Evolutionary conservation across 2,797 vertebrate genomes (phyloP), one percentile per base, ranked within the genome.

Genomic region (Bryconaethiops microstoma): DNA sequence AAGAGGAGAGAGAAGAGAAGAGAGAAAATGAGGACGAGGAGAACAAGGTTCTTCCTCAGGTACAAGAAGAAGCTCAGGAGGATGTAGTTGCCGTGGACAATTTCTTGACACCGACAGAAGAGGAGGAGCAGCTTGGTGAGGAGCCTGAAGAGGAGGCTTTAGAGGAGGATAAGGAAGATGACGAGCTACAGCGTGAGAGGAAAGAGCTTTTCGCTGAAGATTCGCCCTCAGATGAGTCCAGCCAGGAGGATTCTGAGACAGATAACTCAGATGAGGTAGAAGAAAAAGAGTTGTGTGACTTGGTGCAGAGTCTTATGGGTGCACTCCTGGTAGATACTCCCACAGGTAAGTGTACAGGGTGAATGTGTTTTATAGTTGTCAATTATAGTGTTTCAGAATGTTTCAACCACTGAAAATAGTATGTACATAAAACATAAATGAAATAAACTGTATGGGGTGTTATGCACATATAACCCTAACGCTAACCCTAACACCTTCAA

Each of bases 231-330:
- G 62, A 73, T 7, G 64, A 0, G 42, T 74, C 72, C 42, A 21
- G 45, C 2, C 35, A 19, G 19, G 72, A 80, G 5, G 52, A 71
- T 68, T 74, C 69, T n/a, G 54, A 23, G 54, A 64, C 23, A 55
- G 81, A 72, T 19, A 70, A 55, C 16, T 76, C 77, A 14, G 55
- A 65, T n/a, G 84, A 86, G 23, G 63, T 40, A n/a, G 12, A 62
- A 62, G 82, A 67, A 23, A 52, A 81, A 71, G 83, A 84, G 76
- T 83, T 96, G 13, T 89, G 90, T 80, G 88, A 93, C 39, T 79
- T 95, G 0, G 81, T 95, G 62, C 89, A 91, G 65, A 90, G 88
- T 84, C 89, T 97, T 81, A 92, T 91, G 84, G 80, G 87, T n/a
- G 80, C 76, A 0, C 90, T 96, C 80, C 88, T 84, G 74, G 71